Evolutionary conservation across 1,140 invertebrate genomes (phyloP), one percentile per base, ranked within the genome.

Genomic region (Eriocheir sinensis): DNA sequence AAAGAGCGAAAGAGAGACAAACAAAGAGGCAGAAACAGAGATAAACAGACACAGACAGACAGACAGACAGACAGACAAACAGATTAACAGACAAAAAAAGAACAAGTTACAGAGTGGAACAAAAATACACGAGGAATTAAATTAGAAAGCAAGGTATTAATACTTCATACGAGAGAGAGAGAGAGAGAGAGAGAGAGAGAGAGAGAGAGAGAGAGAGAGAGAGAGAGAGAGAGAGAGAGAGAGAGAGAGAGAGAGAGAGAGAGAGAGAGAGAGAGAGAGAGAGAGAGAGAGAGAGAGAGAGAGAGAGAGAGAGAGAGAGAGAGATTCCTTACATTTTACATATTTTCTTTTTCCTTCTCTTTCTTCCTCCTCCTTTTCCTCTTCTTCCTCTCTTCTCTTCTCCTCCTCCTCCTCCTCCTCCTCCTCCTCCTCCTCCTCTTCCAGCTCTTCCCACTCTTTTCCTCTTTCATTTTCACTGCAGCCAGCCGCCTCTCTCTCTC

Each of bases 261-360:
- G 60, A 72, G 60, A 72, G 60, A 72, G 60, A 72, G 60, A 72
- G 27, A 72, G 60, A 72, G 60, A 72, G 27, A 72, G 27, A n/a
- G 27, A n/a, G 60, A n/a, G 60, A 72, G 60, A 72, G 60, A 72
- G 60, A 72, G 60, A 72, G 60, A 72, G 60, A 72, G 60, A 72
- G 60, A 72, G 60, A 72, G 60, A 72, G 60, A 72, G 60, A 72
- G 60, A 72, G 60, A 72, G 60, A 72, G 60, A 72, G 60, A 72
- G 60, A 72, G 60, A 72, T 21, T 53, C 21, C 0, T 53, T 9
- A 21, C 9, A 12, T 53, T 53, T 53, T 9, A 53, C 48, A 53
- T 53, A 17, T 53, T 36, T 6, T 40, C 21, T 40, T 34, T 36
- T 34, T 40, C 34, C 34, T 6, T 27, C 83, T 40, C 21, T 40